phyloP scores from a whole-genome alignment of 2,888 invertebrate genomes.

The Melitaea athalia region DNA sequence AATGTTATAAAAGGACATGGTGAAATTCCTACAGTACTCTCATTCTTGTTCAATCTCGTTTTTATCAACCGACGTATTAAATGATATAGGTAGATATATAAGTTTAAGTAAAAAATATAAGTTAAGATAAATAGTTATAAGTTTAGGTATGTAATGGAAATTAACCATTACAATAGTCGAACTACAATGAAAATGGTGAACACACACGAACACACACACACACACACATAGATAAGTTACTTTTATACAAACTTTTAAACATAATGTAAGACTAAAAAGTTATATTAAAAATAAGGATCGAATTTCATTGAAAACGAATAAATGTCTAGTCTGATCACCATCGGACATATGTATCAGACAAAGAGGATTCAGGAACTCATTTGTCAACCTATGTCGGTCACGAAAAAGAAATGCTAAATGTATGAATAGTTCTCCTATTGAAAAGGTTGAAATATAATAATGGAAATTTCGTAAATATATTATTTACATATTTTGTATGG shows the following conservation, averaged over 20 bases:
- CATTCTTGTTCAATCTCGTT: no score
- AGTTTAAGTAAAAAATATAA: no score
- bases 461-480: not conserved
- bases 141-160: no score
- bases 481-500: not conserved
- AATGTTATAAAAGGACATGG: no score
- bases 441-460: not conserved
- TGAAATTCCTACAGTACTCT: no score
- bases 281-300: not conserved
- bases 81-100: no score
- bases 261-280: not conserved
- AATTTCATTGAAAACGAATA: not conserved
- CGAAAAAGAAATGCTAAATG: constrained; percentile 1
- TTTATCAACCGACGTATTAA: no score
- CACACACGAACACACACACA: not conserved
- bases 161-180: not conserved
- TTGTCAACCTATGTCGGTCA: constrained; percentile 7
- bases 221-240: no score
- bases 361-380: not conserved
- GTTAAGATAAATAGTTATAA: no score
- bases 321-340: not conserved
- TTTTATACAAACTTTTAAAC: no score
- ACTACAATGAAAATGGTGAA: no score
- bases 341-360: not conserved
- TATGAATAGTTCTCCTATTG: not conserved